Percentiles rank a stretch among this genome's conserved stretches.
Evolutionary conservation across 2,888 invertebrate genomes (phyloP).

Genomic region (Abscondita cerata): DNA sequence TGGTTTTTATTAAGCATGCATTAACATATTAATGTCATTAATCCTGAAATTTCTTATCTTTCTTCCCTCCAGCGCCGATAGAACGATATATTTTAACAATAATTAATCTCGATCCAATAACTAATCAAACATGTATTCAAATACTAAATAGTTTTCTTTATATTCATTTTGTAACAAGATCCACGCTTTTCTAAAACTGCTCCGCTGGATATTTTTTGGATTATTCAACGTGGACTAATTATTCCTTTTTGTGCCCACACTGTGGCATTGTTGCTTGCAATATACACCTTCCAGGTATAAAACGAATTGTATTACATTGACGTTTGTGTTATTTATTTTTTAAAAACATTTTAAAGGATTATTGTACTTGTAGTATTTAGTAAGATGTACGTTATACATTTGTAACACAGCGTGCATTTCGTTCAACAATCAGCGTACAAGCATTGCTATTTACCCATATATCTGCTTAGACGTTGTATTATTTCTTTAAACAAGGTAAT

Average conservation of each 20-base stretch:
- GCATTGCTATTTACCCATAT: constrained; percentile 29
- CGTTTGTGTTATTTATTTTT: constrained; percentile 5
- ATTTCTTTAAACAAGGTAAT: constrained; percentile 38
- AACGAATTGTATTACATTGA: constrained; percentile 2
- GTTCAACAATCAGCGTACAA: constrained; percentile 25
- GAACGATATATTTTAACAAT: constrained; percentile 19
- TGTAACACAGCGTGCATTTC: constrained; percentile 23
- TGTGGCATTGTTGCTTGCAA: constrained; percentile 1
- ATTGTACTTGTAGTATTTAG: not conserved
- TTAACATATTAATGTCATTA: constrained; percentile 19
- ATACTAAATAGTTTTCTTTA: constrained; percentile 27
- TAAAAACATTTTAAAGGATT: constrained; percentile 7
- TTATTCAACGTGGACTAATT: constrained; percentile 16
- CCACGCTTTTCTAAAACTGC: constrained; percentile 20
- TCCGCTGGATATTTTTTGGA: constrained; percentile 17
- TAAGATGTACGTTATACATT: constrained; percentile 15
- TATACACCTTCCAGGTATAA: not conserved
- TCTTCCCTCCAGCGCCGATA: constrained; percentile 16
- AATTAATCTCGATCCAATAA: constrained; percentile 30
- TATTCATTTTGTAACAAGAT: constrained; percentile 25
- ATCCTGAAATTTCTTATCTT: constrained; percentile 19
- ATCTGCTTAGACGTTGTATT: constrained; percentile 32
- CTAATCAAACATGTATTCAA: constrained; percentile 28
- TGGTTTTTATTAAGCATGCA: not conserved
- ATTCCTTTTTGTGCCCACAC: constrained; percentile 11